Conservation (phyloP, 2,797 vertebrate genomes). For the Rousettus madagascariensis region DNA sequence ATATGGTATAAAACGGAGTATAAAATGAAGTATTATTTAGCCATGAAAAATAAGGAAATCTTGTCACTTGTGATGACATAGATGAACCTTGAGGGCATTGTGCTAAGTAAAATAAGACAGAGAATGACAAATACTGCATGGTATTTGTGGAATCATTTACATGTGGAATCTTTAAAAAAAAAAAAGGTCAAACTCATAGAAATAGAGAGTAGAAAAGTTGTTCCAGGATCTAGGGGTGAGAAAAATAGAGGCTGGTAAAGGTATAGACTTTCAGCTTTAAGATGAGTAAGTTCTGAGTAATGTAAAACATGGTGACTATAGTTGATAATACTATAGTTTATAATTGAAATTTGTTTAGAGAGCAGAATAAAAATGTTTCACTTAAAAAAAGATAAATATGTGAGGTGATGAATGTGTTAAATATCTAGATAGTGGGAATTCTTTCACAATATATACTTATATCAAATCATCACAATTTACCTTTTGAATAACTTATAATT, state of each 20-base stretch:
- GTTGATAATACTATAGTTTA: background rate
- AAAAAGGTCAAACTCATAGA: background rate
- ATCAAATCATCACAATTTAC: background rate
- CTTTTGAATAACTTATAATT: conserved; percentile 11
- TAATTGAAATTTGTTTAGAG: background rate
- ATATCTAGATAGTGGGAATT: background rate
- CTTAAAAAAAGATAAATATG: background rate
- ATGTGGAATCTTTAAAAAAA: background rate
- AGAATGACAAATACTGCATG: background rate
- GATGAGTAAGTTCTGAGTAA: background rate
- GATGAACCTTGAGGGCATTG: background rate
- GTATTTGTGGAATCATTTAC: background rate
- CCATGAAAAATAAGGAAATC: background rate
- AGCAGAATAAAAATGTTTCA: background rate
- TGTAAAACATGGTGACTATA: background rate
- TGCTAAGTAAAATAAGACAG: background rate
- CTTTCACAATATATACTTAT: background rate
- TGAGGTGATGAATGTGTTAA: background rate
- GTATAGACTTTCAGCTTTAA: background rate
- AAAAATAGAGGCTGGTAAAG: background rate
- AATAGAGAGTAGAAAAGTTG: background rate
- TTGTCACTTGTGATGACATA: background rate
- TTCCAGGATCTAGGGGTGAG: background rate
- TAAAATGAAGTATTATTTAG: background rate
- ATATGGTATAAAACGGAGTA: background rate